phyloP scores from a whole-genome alignment of 2,888 invertebrate species.

The Syritta pipiens region DNA sequence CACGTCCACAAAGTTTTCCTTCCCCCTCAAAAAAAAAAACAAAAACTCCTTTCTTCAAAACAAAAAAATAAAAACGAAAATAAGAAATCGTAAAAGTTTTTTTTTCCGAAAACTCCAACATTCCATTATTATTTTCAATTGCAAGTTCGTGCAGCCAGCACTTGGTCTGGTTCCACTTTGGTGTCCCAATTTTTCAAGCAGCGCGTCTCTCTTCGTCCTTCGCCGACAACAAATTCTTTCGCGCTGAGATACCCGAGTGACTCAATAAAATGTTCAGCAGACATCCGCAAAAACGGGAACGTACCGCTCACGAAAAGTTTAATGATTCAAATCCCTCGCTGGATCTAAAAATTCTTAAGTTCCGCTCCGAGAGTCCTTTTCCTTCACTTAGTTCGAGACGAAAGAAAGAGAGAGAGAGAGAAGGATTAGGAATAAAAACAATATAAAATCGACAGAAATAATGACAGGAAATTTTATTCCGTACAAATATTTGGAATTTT shows the following conservation, averaged over 20 bases:
- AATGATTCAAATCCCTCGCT: constrained; percentile 33
- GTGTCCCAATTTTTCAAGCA: constrained; percentile 45
- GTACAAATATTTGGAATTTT: constrained; percentile 64
- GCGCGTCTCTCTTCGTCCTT: constrained; percentile 14
- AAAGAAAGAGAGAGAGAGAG: background rate
- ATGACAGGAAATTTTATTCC: constrained; percentile 57
- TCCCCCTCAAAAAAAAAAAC: background rate
- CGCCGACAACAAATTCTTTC: constrained; percentile 8
- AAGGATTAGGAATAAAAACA: constrained; percentile 7
- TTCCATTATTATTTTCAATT: constrained; percentile 61
- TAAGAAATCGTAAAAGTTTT: constrained; percentile 36
- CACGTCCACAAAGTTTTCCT: constrained; percentile 1
- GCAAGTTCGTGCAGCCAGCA: constrained; percentile 34
- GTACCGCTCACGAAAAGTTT: constrained; percentile 30
- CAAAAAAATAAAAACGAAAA: constrained; percentile 3
- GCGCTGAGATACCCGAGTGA: constrained; percentile 12
- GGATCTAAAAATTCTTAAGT: constrained; percentile 6
- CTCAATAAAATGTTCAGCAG: constrained; percentile 44
- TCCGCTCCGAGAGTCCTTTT: background rate
- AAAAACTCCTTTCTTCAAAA: constrained; percentile 25
- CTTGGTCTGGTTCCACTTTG: constrained; percentile 21
- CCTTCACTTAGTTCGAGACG: background rate
- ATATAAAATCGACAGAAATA: constrained; percentile 49
- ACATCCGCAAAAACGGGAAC: constrained; percentile 13
- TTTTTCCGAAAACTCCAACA: constrained; percentile 44